Conservation (phyloP, 2,797 vertebrate species). For the Dendrocincla tyrannina region DNA sequence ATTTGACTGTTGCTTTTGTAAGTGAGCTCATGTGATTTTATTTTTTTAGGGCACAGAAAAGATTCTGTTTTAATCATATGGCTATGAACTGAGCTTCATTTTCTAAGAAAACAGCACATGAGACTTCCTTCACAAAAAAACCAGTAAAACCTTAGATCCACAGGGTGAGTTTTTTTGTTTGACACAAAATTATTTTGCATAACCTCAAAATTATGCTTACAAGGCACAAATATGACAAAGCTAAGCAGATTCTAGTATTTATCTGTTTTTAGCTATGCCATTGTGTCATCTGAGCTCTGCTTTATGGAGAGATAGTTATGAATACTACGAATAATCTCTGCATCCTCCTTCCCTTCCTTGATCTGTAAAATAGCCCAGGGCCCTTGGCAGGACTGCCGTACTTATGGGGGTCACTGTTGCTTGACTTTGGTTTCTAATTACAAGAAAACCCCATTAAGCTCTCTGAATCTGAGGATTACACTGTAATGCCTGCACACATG, state of each 20-base stretch:
- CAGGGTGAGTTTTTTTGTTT: neutral
- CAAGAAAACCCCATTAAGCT: neutral
- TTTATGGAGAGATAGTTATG: neutral
- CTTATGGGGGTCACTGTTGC: neutral
- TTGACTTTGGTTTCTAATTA: neutral
- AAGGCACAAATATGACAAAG: conserved; percentile 6
- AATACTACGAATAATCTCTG: neutral
- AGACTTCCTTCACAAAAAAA: conserved; percentile 13
- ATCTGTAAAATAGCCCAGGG: neutral
- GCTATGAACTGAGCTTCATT: conserved; percentile 2
- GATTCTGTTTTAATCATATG: conserved; percentile 3
- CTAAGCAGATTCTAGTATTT: conserved; percentile 20
- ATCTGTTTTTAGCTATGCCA: neutral
- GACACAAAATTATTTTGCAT: conserved; percentile 31
- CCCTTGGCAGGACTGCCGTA: neutral
- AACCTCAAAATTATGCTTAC: conserved; percentile 19
- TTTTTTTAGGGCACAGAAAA: neutral
- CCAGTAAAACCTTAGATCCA: neutral
- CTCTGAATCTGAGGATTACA: neutral
- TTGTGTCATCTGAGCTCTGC: neutral
- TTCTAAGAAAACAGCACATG: conserved; percentile 30
- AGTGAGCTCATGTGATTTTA: conserved; percentile 23
- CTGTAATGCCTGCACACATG: neutral
- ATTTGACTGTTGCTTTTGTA: conserved; percentile 37
- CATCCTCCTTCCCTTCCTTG: neutral